Evolutionary conservation across 2,113 vertebrate genomes (phyloP), one percentile per base, ranked within the genome.

Genomic region (Dunckerocampus dactyliophorus): DNA sequence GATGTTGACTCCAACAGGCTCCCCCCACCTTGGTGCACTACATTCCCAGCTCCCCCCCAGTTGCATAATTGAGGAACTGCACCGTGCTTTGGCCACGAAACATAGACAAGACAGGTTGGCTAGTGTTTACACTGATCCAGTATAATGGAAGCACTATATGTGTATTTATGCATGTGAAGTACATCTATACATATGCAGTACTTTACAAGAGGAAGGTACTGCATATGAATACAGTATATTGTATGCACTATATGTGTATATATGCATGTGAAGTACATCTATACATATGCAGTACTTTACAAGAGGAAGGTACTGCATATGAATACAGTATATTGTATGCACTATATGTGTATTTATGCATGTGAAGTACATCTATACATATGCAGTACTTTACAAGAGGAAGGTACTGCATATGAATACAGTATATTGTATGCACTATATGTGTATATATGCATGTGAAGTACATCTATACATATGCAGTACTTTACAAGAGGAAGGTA

Each of bases 61-160:
- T 89, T 94, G 94, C 64, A 94, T 98, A 87, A 98, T 98, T 1
- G 96, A 98, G 82, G 95, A 98, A 80, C 90, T 98, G 63, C 95
- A 98, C 85, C 88, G 95, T 5, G 93, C 96, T 0, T 88, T 98
- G 82, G 95, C 95, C 80, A 93, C 92, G 54, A 98, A 98, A 81
- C 95, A 98, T 54, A 91, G 94, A n/a, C 94, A 96, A 89, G 95
- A 97, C 88, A 97, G 96, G 95, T 95, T 77, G 76, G 79, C 45
- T 6, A 47, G 42, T 21, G 24, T 15, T 14, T 8, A 39, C 37
- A 28, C 3, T 28, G n/a, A n/a, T n/a, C n/a, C n/a, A n/a, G n/a
- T n/a, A n/a, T n/a, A n/a, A n/a, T n/a, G n/a, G n/a, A n/a, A n/a
- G n/a, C n/a, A n/a, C n/a, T n/a, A n/a, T n/a, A n/a, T n/a, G 24